These are phyloP conservation scores for Gadus chalcogrammus DNA, from an alignment of 2,113 vertebrate genomes.

Conservation along the genomic window DNA sequence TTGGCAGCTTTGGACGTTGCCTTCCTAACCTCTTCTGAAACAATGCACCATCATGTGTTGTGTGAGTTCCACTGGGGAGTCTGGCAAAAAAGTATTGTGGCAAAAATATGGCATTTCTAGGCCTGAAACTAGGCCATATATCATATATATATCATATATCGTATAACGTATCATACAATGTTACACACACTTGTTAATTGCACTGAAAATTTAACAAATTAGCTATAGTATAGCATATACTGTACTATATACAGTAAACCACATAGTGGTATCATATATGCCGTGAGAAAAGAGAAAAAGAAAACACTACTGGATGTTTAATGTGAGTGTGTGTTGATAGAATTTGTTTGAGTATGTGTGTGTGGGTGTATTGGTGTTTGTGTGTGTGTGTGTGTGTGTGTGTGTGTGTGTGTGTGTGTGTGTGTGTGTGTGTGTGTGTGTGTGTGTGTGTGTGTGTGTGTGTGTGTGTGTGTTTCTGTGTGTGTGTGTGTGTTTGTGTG, in stretches of 20 bases:
- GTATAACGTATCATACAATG: conserved; percentile 39
- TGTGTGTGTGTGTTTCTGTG: neutral
- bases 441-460: no score
- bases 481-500: neutral
- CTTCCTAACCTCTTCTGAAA: conserved; percentile 47
- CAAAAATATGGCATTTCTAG: conserved; percentile 9
- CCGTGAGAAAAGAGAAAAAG: no score
- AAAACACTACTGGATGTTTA: no score
- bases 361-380: no score
- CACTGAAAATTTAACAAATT: no score
- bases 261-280: no score
- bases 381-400: neutral
- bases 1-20: conserved; percentile 53
- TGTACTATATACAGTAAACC: no score
- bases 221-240: conserved; percentile 9
- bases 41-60: conserved; percentile 54
- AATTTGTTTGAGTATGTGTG: neutral
- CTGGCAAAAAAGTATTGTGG: conserved; percentile 32
- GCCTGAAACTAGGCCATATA: conserved; percentile 25
- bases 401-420: no score
- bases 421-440: no score
- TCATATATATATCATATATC: conserved; percentile 1
- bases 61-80: conserved; percentile 34
- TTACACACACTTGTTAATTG: neutral
- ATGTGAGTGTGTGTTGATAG: neutral